Evolutionary conservation across 2,113 vertebrate species (phyloP).

Genomic region (Silurus asotus): DNA sequence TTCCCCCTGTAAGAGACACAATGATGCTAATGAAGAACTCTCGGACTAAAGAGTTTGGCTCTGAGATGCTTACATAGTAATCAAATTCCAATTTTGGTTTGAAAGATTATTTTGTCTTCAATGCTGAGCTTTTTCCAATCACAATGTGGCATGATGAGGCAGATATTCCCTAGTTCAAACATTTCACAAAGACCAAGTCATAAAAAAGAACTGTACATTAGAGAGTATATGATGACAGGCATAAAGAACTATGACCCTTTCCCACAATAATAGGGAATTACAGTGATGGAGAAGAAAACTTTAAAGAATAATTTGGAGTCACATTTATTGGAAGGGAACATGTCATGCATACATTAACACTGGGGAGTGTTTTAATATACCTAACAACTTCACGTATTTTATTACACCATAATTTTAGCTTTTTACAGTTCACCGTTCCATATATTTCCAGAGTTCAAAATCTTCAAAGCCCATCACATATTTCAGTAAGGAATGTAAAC

Average conservation of each 20-base stretch:
- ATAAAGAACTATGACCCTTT: background rate
- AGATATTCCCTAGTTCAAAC: background rate
- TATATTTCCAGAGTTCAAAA: background rate
- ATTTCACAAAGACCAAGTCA: background rate
- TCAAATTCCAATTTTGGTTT: background rate
- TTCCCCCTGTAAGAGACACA: background rate
- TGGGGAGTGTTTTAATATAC: conserved; percentile 21
- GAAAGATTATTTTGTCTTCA: conserved; percentile 1
- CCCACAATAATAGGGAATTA: background rate
- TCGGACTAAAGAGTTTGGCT: background rate
- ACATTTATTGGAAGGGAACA: conserved; percentile 53
- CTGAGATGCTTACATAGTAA: background rate
- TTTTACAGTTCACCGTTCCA: conserved; percentile 22
- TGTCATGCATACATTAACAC: conserved; percentile 46
- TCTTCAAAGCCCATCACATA: background rate
- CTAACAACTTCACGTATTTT: background rate
- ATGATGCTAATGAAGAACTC: background rate
- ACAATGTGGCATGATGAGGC: background rate
- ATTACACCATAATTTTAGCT: background rate
- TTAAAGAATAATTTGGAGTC: conserved; percentile 12
- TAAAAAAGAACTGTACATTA: background rate
- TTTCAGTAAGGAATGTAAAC: conserved; percentile 15
- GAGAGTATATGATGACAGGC: background rate
- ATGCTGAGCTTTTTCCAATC: background rate
- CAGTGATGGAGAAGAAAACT: background rate